phyloP scores from a whole-genome alignment of 2,888 invertebrate species.

The Drosophila pseudotakahashii region DNA sequence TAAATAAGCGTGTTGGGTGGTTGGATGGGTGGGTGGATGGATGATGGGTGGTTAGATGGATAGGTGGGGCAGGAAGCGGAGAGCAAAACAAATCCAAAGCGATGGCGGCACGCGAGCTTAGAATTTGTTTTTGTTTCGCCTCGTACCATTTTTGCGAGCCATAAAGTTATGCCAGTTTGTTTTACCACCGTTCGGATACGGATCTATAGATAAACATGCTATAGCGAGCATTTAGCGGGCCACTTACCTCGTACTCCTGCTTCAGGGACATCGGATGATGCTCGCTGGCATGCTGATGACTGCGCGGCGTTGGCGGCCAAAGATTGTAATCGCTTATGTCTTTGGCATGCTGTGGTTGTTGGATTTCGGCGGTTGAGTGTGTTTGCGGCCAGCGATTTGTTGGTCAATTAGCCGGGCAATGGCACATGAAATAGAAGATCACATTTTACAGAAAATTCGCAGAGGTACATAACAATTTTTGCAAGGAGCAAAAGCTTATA shows the following conservation, averaged over 20 bases:
- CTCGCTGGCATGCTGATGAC: conserved; percentile 80
- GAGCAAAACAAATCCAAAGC: conserved; percentile 52
- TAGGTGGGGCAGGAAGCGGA: conserved; percentile 17
- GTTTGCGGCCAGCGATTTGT: conserved; percentile 31
- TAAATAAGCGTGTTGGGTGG: conserved; percentile 37
- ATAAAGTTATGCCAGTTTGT: conserved; percentile 54
- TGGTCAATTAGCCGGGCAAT: conserved; percentile 30
- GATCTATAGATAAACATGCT: conserved; percentile 41
- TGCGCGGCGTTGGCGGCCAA: conserved; percentile 83
- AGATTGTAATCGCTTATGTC: conserved; percentile 84
- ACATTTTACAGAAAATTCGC: not conserved
- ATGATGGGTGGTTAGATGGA: not conserved
- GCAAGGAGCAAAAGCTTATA: not conserved
- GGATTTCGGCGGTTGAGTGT: conserved; percentile 6
- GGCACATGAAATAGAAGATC: conserved; percentile 19
- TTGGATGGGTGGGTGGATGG: conserved; percentile 16
- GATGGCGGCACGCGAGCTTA: conserved; percentile 68
- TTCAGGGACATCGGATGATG: conserved; percentile 83
- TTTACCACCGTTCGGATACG: conserved; percentile 31
- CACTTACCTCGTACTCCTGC: conserved; percentile 84
- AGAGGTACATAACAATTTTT: not conserved
- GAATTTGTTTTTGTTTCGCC: conserved; percentile 59
- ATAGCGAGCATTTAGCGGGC: conserved; percentile 4
- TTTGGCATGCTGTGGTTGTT: conserved; percentile 80
- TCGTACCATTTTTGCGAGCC: conserved; percentile 18